Base-by-base conservation (phyloP, 2,113 vertebrate species). In the Laterallus jamaicensis region DNA sequence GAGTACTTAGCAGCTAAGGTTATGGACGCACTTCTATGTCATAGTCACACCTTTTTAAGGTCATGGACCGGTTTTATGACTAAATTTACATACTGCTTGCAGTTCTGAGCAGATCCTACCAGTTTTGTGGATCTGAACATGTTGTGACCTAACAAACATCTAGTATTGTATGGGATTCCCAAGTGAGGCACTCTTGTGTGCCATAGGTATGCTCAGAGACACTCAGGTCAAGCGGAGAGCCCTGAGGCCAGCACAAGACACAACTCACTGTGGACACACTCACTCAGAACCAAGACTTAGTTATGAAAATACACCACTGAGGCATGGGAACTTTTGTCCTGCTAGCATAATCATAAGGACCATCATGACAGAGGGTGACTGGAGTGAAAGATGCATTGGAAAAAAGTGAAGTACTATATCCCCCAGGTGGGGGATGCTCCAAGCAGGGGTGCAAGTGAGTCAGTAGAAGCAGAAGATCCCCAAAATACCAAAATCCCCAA, bases 261-360 rank as follows among this genome's bases (percentile, higher is more conserved):
- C 17, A 3, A 47, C 7, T 37, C 59, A 2, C 40, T 8, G 5
- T 1, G 9, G 49, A 8, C 19, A 26, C 0, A 4, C n/a, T 58
- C 12, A 8, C 37, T 26, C 35, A 22, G 11, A 78, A 74, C 15
- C 9, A 15, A 20, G 22, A 37, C 47, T 35, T 4, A 9, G 7
- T 24, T 50, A 2, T 50, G 49, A 56, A 58, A n/a, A 28, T 17
- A 28, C 19, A 21, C 32, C 64, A 19, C 80, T 64, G 32, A 1
- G 3, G 14, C 31, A 54, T 54, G 62, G 6, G 2, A 6, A 25
- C 29, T 22, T 67, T 17, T 58, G 24, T 35, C 19, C 42, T 52
- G 8, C 11, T 54, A 54, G 22, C 0, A 3, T 19, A 37, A 69
- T 22, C n/a, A 4, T 32, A 35, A 69, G 26, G 24, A 25, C 15